Base-by-base conservation (phyloP, 2,797 vertebrate species). In the Pitangus sulphuratus region DNA sequence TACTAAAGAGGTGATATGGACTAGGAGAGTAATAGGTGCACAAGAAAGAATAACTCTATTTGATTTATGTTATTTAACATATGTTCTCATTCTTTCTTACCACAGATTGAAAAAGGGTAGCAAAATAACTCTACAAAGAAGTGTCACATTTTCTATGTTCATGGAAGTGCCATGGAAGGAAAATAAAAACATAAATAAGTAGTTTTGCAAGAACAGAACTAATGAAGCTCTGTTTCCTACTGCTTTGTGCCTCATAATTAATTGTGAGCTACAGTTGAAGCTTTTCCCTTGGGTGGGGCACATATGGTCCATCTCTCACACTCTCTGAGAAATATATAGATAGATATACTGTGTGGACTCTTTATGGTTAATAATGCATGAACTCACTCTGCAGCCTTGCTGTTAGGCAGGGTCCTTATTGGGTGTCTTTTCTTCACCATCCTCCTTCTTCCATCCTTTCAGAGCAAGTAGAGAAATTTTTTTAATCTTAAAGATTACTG, bases 311-410 rank as follows among this genome's bases (percentile, higher is more conserved):
- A 89, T 47, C 81, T 96, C 88, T 96, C 84, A 78, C 72, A 75
- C 53, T 86, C 71, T 51, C 72, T 33, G 31, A 69, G 86, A 95
- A 89, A 89, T 87, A 89, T 69, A 90, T 80, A 95, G 48, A 78
- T 70, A 77, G 57, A 90, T 82, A 72, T 53, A 89, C 54, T 66
- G 58, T 87, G 84, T 87, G 86, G 84, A 89, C 81, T 84, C 70
- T 90, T 82, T 84, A 82, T 72, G 50, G 90, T 93, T 95, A 97
- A 92, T 93, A 95, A 94, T 90, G 90, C 86, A 95, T 93, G 89
- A 94, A 93, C 77, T 65, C 69, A 88, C 58, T 92, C 58, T 62
- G 75, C 39, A 72, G n/a, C 69, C 66, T 62, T 93, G 42, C 71
- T 3, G 1, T 89, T 81, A 90, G 48, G 24, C 64, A 56, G 37